phyloP scores from a whole-genome alignment of 2,797 vertebrate species.

The Apogon hyalosoma region DNA sequence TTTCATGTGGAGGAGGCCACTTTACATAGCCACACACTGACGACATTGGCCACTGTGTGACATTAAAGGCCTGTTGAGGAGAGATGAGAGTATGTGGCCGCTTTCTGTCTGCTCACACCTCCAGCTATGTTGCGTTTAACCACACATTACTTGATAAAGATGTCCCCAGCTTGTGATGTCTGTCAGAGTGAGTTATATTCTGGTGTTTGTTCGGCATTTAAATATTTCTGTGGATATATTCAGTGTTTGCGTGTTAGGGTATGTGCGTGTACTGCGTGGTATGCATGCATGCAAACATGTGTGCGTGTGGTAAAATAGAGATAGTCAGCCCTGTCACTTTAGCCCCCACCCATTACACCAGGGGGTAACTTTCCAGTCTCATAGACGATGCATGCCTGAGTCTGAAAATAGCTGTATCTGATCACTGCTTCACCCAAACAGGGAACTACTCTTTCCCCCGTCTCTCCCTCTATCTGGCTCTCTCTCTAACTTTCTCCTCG shows the following conservation, averaged over 20 bases:
- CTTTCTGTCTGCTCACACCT: constrained; percentile 14
- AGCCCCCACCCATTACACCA: constrained; percentile 71
- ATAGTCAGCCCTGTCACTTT: constrained; percentile 76
- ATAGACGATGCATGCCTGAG: constrained; percentile 81
- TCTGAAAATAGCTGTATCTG: constrained; percentile 92
- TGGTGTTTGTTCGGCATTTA: constrained; percentile 7
- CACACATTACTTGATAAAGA: constrained; percentile 27
- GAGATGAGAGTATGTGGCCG: constrained; percentile 19
- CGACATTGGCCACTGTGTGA: constrained; percentile 39
- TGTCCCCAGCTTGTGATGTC: constrained; percentile 26
- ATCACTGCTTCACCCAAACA: constrained; percentile 83
- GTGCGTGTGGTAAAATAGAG: constrained; percentile 74
- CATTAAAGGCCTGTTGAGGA: constrained; percentile 42
- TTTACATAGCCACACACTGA: constrained; percentile 58
- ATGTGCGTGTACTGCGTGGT: constrained; percentile 32
- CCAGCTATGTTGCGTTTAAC: constrained; percentile 7
- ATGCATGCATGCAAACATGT: constrained; percentile 56
- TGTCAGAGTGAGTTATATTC: not conserved
- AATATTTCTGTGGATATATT: constrained; percentile 10
- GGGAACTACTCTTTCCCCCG: constrained; percentile 74
- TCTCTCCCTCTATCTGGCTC: constrained; percentile 70
- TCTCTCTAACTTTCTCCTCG: constrained; percentile 69
- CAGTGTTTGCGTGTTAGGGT: constrained; percentile 14
- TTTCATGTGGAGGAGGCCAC: constrained; percentile 51
- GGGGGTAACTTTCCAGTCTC: constrained; percentile 82